These are phyloP conservation scores for Falco columbarius DNA, from an alignment of 2,797 vertebrate genomes.

Conservation along the genomic window DNA sequence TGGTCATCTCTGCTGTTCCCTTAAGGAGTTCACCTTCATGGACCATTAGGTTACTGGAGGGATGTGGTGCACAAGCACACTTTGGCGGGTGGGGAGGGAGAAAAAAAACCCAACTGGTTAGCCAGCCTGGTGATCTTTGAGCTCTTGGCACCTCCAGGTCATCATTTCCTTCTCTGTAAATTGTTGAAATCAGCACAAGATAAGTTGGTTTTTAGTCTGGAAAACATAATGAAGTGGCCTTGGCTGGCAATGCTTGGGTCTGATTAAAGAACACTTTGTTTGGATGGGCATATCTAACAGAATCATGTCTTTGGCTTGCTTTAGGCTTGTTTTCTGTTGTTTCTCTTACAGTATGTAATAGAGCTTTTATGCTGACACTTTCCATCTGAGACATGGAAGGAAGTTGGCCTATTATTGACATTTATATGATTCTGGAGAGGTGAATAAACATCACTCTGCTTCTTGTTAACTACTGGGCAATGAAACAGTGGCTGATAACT, in stretches of 20 bases:
- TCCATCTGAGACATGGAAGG: not conserved
- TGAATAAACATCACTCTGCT: not conserved
- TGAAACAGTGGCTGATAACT: not conserved
- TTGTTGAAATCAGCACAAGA: not conserved
- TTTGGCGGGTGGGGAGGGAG: not conserved
- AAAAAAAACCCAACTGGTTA: not conserved
- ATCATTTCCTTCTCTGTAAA: not conserved
- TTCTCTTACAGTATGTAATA: not conserved
- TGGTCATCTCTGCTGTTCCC: not conserved
- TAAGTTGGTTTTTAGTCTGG: not conserved
- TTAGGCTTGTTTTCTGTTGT: not conserved
- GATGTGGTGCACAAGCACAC: not conserved
- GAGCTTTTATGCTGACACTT: not conserved
- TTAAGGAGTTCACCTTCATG: not conserved
- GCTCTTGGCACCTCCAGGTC: not conserved
- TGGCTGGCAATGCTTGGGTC: not conserved
- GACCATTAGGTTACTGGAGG: not conserved
- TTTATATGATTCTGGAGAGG: not conserved
- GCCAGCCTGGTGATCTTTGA: not conserved
- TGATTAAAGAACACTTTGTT: not conserved
- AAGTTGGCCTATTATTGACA: not conserved
- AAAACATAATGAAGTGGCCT: not conserved
- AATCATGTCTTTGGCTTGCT: not conserved
- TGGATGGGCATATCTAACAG: not conserved
- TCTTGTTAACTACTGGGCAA: not conserved